Evolutionary conservation across 2,888 invertebrate genomes (phyloP).

Genomic region (Ectropis crepuscularia): DNA sequence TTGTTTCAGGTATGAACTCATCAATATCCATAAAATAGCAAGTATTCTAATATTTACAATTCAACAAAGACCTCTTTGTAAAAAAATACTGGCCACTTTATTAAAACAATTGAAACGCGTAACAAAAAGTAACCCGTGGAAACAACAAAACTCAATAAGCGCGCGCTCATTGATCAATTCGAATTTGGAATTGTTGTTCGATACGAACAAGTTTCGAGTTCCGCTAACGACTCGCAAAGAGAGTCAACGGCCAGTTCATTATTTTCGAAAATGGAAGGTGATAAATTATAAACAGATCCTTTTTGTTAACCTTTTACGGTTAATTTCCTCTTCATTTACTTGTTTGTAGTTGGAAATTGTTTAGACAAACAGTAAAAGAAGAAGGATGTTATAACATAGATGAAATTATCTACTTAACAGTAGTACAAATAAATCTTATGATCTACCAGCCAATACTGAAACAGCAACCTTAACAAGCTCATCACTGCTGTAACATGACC

Average conservation of each 20-base stretch:
- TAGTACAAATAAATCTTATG: too few relatives aligned
- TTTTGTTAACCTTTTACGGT: too few relatives aligned
- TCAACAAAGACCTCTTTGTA: background rate
- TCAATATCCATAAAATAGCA: background rate
- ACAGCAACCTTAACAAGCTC: too few relatives aligned
- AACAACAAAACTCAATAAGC: slow-evolving; percentile 47
- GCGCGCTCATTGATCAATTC: slow-evolving; percentile 68
- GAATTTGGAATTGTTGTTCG: slow-evolving; percentile 63
- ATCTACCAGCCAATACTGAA: too few relatives aligned
- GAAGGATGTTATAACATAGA: too few relatives aligned
- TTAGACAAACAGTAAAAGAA: slow-evolving; percentile 59
- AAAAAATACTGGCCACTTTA: slow-evolving; percentile 36
- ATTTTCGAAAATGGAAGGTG: slow-evolving; percentile 72
- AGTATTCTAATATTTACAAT: background rate
- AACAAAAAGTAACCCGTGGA: slow-evolving; percentile 38
- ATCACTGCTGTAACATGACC: too few relatives aligned
- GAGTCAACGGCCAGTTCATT: slow-evolving; percentile 74
- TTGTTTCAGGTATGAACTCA: slow-evolving; percentile 18
- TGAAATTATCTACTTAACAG: too few relatives aligned
- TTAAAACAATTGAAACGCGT: slow-evolving; percentile 34
- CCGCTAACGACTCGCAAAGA: slow-evolving; percentile 71
- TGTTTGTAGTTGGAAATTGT: too few relatives aligned
- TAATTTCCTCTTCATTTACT: too few relatives aligned
- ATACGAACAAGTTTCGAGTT: slow-evolving; percentile 60
- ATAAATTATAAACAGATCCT: slow-evolving; percentile 31